phyloP scores from a whole-genome alignment of 2,113 vertebrate species.

The Panthera tigris region DNA sequence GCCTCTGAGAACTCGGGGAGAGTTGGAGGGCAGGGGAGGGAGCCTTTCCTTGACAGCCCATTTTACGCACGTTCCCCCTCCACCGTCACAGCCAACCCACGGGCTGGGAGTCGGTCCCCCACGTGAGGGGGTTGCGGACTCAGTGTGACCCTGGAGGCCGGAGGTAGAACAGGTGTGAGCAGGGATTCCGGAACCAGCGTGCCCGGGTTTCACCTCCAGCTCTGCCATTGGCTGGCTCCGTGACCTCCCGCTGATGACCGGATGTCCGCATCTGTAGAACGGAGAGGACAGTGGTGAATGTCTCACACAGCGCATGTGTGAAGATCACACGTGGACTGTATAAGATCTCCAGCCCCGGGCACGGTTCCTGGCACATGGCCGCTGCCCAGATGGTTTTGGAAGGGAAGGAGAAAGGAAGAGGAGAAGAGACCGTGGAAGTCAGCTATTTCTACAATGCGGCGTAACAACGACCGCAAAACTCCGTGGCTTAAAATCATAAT shows the following conservation, averaged over 20 bases:
- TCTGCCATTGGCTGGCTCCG: background rate
- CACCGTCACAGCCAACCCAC: fast-evolving
- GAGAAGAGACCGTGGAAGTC: background rate
- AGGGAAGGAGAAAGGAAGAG: background rate
- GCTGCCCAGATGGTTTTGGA: background rate
- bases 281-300: background rate
- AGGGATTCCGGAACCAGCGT: background rate
- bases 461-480: background rate
- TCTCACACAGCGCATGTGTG: background rate
- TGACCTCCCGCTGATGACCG: background rate
- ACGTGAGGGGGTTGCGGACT: fast-evolving
- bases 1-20: background rate
- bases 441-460: background rate
- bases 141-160: background rate
- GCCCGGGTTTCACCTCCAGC: background rate
- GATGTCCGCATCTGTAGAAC: background rate
- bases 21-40: no score
- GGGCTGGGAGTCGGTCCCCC: background rate
- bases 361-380: background rate
- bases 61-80: background rate
- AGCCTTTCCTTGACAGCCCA: background rate
- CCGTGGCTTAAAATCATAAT: background rate
- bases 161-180: background rate
- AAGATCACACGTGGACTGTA: background rate
- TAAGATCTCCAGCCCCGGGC: background rate